Evolutionary conservation across 2,797 vertebrate species (phyloP).

Genomic region (Avahi laniger): DNA sequence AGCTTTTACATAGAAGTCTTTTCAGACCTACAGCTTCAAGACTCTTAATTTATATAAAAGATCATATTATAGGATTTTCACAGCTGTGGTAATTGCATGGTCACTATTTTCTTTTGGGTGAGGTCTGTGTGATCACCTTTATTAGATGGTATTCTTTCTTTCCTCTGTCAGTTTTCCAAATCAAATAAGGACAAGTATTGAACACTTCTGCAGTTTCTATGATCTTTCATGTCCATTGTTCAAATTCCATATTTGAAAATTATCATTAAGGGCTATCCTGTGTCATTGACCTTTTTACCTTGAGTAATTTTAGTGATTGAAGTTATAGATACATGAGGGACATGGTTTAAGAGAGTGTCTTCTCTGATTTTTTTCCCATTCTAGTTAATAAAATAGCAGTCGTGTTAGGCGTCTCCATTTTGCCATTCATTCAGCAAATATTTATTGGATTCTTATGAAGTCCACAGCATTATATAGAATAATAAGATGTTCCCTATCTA

Average conservation of each 20-base stretch:
- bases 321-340: not conserved
- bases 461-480: not conserved
- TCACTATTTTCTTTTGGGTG: not conserved
- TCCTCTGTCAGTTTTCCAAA: not conserved
- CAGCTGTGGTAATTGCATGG: not conserved
- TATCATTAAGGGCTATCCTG: not conserved
- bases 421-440: not conserved
- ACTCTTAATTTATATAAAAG: not conserved
- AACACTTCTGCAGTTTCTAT: not conserved
- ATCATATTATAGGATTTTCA: not conserved
- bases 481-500: not conserved
- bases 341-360: not conserved
- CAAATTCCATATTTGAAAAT: constrained; percentile 32
- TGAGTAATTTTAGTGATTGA: constrained; percentile 17
- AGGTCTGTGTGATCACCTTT: not conserved
- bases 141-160: not conserved
- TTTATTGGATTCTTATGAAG: not conserved
- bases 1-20: not conserved
- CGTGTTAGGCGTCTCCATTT: not conserved
- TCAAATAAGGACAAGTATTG: not conserved
- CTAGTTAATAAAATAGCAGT: not conserved
- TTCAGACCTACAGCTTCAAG: not conserved
- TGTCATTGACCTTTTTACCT: not conserved
- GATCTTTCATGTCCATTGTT: not conserved
- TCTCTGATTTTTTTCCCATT: not conserved